Conservation (phyloP, 2,113 vertebrate genomes). For the Apodemus speciosus region DNA sequence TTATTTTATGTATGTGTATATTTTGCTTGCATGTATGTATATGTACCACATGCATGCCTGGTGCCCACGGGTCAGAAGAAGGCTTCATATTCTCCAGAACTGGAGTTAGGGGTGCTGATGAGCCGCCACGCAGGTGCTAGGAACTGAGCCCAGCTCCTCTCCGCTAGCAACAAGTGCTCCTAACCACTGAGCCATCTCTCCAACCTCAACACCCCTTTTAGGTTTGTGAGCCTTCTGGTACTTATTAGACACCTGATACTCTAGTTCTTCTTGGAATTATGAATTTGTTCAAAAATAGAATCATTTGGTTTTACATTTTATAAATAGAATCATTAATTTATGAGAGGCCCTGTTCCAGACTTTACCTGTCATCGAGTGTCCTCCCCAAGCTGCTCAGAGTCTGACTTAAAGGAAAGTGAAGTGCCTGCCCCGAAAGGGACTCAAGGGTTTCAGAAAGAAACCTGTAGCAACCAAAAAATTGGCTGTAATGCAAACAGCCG, state of each 20-base stretch:
- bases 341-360: background rate
- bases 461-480: background rate
- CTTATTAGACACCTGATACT: background rate
- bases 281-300: slow-evolving; percentile 34
- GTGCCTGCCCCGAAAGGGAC: background rate
- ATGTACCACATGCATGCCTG: background rate
- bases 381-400: background rate
- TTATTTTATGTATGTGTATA: background rate
- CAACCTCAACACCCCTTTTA: background rate
- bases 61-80: background rate
- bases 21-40: background rate
- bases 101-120: background rate
- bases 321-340: background rate
- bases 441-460: background rate
- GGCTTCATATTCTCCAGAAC: no score
- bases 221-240: slow-evolving; percentile 9
- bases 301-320: slow-evolving; percentile 52
- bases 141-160: background rate
- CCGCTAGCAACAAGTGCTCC: background rate
- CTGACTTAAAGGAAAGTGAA: background rate
- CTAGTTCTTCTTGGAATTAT: background rate
- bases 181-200: background rate
- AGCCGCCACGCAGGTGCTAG: background rate
- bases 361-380: background rate
- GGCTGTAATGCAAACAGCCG: background rate